Conservation (phyloP, 2,797 vertebrate genomes). For the Hephaestus fuliginosus region DNA sequence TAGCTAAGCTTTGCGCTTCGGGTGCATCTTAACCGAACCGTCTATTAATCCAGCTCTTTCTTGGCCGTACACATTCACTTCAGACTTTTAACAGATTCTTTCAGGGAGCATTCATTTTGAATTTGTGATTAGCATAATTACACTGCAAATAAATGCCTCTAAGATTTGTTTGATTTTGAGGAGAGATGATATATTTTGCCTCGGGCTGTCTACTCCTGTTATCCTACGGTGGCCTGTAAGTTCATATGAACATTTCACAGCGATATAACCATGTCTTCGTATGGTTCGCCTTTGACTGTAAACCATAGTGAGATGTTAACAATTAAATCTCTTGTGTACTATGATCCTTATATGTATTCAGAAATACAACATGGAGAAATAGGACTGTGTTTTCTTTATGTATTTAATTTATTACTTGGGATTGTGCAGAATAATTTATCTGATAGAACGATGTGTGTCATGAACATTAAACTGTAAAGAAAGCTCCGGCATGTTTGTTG, state of each 20-base stretch:
- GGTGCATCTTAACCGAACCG: neutral
- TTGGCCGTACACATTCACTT: neutral
- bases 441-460: neutral
- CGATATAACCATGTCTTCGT: too few relatives aligned
- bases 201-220: neutral
- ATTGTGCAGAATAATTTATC: neutral
- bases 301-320: neutral
- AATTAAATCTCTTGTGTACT: neutral
- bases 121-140: neutral
- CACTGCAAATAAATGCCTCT: neutral
- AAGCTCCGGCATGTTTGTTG: neutral
- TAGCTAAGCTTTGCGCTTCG: neutral
- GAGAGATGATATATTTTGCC: neutral
- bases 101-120: neutral
- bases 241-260: neutral
- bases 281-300: neutral
- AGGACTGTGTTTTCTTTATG: neutral
- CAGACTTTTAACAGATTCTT: neutral
- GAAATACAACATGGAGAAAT: neutral
- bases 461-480: neutral
- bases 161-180: constrained; percentile 13
- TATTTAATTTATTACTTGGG: neutral
- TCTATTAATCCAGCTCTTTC: constrained; percentile 7
- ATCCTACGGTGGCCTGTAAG: neutral
- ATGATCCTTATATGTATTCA: neutral